A percentile compares a stretch with the other conserved stretches of the same genome.
Conservation (phyloP, 2,888 invertebrate genomes). For the Drosophila acutilabella region DNA sequence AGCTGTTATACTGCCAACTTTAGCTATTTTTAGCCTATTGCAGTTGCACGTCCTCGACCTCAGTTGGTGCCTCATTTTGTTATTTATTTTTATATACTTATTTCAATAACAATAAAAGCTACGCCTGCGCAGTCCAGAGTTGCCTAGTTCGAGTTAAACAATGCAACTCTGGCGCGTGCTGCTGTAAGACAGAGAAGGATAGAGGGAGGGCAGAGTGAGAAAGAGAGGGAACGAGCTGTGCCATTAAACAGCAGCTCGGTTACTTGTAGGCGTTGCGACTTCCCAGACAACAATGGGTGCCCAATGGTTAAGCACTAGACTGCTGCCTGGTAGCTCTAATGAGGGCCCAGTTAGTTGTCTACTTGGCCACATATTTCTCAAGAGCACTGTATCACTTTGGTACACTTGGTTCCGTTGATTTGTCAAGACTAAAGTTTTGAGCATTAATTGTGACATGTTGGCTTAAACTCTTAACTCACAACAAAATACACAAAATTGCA, state of each 20-base stretch:
- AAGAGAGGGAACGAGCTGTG: conserved; percentile 20
- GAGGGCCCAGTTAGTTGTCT: conserved; percentile 31
- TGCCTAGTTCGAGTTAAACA: conserved; percentile 34
- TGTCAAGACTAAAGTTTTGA: conserved; percentile 53
- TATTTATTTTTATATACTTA: conserved; percentile 22
- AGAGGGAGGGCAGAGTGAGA: neutral
- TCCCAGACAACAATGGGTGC: conserved; percentile 59
- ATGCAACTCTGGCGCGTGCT: conserved; percentile 70
- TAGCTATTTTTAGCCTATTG: conserved; percentile 1
- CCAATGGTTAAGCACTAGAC: conserved; percentile 32
- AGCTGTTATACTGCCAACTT: neutral
- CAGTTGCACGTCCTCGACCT: conserved; percentile 66
- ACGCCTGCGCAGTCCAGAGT: conserved; percentile 47
- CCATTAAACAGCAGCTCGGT: conserved; percentile 58
- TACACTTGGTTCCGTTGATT: conserved; percentile 42
- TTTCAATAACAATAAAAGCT: conserved; percentile 65
- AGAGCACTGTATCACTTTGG: conserved; percentile 15
- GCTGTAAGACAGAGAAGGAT: conserved; percentile 29
- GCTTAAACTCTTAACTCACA: conserved; percentile 58
- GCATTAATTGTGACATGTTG: conserved; percentile 72
- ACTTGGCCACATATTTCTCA: conserved; percentile 39
- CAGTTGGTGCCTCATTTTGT: conserved; percentile 34
- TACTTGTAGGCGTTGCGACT: conserved; percentile 60
- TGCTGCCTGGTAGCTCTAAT: conserved; percentile 44
- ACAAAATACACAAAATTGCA: neutral